A percentile compares a stretch with the other conserved stretches of the same genome.
phyloP scores from a whole-genome alignment of 2,888 invertebrate genomes.

The Uloborus plumipes region DNA sequence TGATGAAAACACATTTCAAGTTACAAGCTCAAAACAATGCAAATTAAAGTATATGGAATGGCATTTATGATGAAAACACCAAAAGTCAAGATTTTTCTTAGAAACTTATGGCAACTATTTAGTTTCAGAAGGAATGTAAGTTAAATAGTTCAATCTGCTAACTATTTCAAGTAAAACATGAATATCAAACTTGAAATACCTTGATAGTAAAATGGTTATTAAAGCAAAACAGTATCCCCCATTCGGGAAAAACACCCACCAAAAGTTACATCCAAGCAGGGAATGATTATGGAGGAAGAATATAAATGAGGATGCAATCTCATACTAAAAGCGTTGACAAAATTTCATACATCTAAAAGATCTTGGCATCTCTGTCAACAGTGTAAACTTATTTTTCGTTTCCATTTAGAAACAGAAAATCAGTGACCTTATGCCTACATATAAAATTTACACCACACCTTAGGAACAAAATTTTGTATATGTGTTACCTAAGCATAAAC shows the following conservation, averaged over 20 bases:
- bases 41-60: too few species aligned
- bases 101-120: slow-evolving; percentile 19
- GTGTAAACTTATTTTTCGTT: slow-evolving; percentile 18
- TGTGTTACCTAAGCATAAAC: slow-evolving; percentile 33
- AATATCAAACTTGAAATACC: too few species aligned
- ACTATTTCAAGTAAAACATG: too few species aligned
- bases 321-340: slow-evolving; percentile 21
- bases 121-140: slow-evolving; percentile 28
- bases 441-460: slow-evolving; percentile 57
- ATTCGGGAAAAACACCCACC: too few species aligned
- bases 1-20: too few species aligned
- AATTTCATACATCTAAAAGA: slow-evolving; percentile 16
- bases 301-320: not conserved
- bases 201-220: too few species aligned
- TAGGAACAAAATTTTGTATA: slow-evolving; percentile 57
- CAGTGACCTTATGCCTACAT: slow-evolving; percentile 49
- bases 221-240: too few species aligned
- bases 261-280: slow-evolving; percentile 10
- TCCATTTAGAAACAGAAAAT: slow-evolving; percentile 36
- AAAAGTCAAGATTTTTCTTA: not conserved
- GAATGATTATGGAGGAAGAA: slow-evolving; percentile 45
- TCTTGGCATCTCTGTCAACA: slow-evolving; percentile 60
- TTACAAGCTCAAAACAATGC: too few species aligned
- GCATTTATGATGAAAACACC: too few species aligned
- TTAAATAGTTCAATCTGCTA: not conserved